Conservation (phyloP, 2,797 vertebrate species). For the Danio albolineatus region DNA sequence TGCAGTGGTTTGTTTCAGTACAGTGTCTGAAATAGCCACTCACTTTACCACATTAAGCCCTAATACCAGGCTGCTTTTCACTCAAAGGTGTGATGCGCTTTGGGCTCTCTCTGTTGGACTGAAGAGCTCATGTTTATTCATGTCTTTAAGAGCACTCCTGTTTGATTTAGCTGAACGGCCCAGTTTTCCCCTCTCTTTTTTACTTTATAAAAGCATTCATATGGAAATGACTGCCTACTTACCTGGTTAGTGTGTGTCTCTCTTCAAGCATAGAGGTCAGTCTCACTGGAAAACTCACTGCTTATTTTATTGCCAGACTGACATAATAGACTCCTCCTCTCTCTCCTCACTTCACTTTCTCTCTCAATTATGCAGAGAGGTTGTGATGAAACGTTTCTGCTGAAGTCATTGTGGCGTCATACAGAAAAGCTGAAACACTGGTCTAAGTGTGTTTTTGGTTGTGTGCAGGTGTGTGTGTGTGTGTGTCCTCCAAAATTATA, state of each 20-base stretch:
- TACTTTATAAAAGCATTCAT: conserved; percentile 57
- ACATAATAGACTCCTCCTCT: conserved; percentile 26
- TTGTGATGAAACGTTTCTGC: neutral
- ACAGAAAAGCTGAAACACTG: conserved; percentile 8
- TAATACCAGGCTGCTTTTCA: conserved; percentile 46
- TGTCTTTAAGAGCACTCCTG: conserved; percentile 62
- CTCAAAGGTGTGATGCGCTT: conserved; percentile 52
- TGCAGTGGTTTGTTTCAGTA: conserved; percentile 7
- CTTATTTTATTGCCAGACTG: conserved; percentile 38
- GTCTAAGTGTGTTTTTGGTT: no score
- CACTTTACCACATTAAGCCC: conserved; percentile 43
- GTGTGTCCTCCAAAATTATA: no score
- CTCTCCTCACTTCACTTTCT: neutral
- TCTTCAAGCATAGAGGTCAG: conserved; percentile 48
- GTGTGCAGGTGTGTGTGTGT: no score
- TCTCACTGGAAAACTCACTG: conserved; percentile 39
- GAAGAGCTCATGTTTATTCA: conserved; percentile 66
- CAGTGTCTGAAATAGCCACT: conserved; percentile 37
- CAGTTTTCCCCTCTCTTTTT: conserved; percentile 47
- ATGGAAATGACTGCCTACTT: conserved; percentile 65
- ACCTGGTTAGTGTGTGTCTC: conserved; percentile 57
- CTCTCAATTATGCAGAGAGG: neutral
- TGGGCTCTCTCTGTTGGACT: conserved; percentile 41
- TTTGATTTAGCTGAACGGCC: conserved; percentile 63
- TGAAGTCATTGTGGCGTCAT: neutral